Base-by-base conservation (phyloP, 2,797 vertebrate species). In the Phrynocephalus vlangalii region DNA sequence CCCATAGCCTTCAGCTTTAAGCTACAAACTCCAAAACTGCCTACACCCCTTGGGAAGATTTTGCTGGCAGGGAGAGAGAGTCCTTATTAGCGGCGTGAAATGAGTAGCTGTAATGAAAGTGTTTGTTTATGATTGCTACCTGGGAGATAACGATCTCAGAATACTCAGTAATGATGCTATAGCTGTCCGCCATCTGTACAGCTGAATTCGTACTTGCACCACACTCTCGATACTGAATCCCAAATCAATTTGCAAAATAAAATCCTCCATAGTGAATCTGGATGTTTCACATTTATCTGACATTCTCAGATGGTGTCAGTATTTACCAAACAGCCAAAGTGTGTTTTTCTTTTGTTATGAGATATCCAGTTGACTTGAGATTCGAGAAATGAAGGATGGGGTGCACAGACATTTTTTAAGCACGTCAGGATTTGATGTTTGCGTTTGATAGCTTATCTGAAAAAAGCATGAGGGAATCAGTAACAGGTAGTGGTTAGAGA, bases 1-100 rank as follows among this genome's bases (percentile, higher is more conserved):
- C 75, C 70, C 30, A 7, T 26, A 72, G 82, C 75, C 82, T 79
- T 26, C 24, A 7, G 66, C 86, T 79, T 9, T 75, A 66, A 60
- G 81, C 86, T 86, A 81, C 85, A 82, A 77, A 78, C 81, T 60
- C 86, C 72, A 48, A 60, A 78, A 48, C 78, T 38, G 85, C 30
- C 85, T 71, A 60, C 66, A 72, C 78, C 50, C 78, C 60, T 72
- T 77, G 78, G 85, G 76, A 30, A 86, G 68, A 86, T 86, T 86
- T 86, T 86, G 52, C 50, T 7, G 67, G 28, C 26, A 28, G n/a
- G 68, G 1, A 7, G 28, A 66, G 22, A 52, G 28, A 4, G n/a
- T 44, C 38, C 38, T 68, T 71, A 22, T 52, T 24, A 63, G 11
- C 3, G 18, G 79, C 86, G 66, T 84, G 30, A 87, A 38, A 88